phyloP scores from a whole-genome alignment of 2,113 vertebrate species.

The Melanerpes formicivorus region DNA sequence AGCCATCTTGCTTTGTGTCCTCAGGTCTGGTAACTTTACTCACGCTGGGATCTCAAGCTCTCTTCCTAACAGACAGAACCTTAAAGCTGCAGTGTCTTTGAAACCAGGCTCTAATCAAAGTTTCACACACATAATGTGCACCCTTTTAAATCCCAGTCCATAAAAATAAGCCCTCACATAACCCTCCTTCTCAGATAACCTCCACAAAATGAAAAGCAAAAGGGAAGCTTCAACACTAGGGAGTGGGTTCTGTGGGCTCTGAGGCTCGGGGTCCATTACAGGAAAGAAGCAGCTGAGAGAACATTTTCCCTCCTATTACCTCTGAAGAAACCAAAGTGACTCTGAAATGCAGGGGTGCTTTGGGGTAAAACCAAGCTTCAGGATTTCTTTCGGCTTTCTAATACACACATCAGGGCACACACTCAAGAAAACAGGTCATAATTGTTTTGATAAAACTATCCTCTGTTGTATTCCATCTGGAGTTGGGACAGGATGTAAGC shows the following conservation, averaged over 20 bases:
- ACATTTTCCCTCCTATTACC: neutral
- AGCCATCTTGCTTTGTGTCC: conserved; percentile 34
- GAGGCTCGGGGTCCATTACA: neutral
- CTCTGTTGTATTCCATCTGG: neutral
- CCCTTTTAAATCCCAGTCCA: neutral
- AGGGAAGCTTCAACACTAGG: neutral
- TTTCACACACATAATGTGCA: neutral
- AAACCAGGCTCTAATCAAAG: neutral
- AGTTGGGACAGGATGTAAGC: neutral
- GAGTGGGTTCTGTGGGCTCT: neutral
- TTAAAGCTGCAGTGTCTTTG: neutral
- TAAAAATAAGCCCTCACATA: neutral
- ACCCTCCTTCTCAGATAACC: neutral
- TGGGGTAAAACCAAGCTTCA: neutral
- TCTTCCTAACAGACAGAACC: conserved; percentile 14
- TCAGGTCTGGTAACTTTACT: conserved; percentile 15
- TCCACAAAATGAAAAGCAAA: neutral
- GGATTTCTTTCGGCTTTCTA: neutral
- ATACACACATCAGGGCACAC: neutral
- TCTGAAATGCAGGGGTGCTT: neutral
- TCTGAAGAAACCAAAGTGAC: conserved; percentile 2
- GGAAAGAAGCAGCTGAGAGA: neutral
- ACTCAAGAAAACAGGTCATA: neutral
- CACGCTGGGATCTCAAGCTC: conserved; percentile 10
- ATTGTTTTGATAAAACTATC: neutral